Conservation (phyloP, 2,113 vertebrate genomes). For the Lamprologus callipterus region DNA sequence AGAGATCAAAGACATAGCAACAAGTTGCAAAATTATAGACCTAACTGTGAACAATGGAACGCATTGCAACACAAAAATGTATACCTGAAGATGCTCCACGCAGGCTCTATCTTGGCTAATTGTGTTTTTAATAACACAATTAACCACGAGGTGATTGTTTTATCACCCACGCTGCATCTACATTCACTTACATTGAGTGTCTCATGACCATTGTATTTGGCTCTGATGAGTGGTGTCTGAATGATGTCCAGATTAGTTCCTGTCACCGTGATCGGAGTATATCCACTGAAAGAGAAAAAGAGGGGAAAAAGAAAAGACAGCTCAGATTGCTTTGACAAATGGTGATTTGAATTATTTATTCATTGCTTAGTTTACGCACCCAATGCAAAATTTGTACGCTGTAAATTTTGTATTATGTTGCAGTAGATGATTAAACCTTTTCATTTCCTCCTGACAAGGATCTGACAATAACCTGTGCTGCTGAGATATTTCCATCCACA, state of each 20-base stretch:
- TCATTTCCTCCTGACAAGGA: not conserved
- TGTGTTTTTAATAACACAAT: not conserved
- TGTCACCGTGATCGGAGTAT: conserved; percentile 90
- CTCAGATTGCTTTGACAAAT: not conserved
- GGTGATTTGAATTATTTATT: not conserved
- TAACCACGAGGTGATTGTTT: not conserved
- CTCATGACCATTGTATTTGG: conserved; percentile 88
- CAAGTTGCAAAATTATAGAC: not conserved
- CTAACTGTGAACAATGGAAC: not conserved
- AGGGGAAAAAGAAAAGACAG: not conserved
- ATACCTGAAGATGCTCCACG: not conserved
- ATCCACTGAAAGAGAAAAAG: conserved; percentile 71
- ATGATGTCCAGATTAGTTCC: conserved; percentile 97
- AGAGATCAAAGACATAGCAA: not conserved
- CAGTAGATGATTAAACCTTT: not conserved
- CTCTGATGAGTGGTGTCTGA: conserved; percentile 93
- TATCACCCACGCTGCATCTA: not conserved
- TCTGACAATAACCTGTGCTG: not conserved
- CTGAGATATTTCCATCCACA: not conserved
- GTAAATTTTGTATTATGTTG: not conserved
- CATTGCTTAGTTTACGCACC: not conserved
- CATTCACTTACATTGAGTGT: conserved; percentile 84
- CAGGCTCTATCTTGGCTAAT: not conserved
- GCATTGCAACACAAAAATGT: not conserved
- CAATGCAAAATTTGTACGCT: not conserved